Percentiles rank a stretch among this genome's conserved stretches.
Conservation (phyloP, 2,797 vertebrate species). For the Limosa lapponica region DNA sequence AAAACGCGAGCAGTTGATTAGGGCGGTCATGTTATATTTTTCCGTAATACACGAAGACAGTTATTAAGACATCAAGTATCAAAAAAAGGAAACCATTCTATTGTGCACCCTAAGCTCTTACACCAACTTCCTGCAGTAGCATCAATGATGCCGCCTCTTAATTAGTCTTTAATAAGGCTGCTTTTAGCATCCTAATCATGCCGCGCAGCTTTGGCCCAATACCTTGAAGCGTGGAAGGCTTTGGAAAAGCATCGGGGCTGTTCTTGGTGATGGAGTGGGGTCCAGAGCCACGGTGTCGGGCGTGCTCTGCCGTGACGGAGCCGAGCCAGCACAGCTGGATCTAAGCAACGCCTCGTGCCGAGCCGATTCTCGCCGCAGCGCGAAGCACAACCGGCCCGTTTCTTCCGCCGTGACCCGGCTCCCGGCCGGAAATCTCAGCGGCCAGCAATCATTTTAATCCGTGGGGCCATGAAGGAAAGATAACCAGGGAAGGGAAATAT, state of each 20-base stretch:
- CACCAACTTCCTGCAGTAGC: not conserved
- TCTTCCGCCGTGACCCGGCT: not conserved
- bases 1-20: slow-evolving; percentile 62
- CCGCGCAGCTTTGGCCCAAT: not conserved
- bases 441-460: not conserved
- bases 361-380: not conserved
- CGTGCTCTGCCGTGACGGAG: not conserved
- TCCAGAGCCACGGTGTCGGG: not conserved
- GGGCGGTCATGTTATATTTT: not conserved
- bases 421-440: not conserved
- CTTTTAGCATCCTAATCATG: not conserved
- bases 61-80: slow-evolving; percentile 33
- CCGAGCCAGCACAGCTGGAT: not conserved
- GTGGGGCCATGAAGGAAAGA: not conserved
- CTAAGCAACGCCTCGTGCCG: not conserved
- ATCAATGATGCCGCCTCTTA: not conserved
- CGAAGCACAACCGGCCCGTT: not conserved
- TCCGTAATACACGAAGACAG: not conserved
- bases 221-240: not conserved
- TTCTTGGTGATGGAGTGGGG: not conserved
- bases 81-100: not conserved
- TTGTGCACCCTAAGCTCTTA: not conserved
- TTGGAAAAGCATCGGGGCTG: not conserved
- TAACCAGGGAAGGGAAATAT: not conserved
- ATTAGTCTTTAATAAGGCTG: slow-evolving; percentile 4